Evolutionary conservation across 1,140 invertebrate species (phyloP), one percentile per base, ranked within the genome.

Genomic region (Acromyrmex charruanus): DNA sequence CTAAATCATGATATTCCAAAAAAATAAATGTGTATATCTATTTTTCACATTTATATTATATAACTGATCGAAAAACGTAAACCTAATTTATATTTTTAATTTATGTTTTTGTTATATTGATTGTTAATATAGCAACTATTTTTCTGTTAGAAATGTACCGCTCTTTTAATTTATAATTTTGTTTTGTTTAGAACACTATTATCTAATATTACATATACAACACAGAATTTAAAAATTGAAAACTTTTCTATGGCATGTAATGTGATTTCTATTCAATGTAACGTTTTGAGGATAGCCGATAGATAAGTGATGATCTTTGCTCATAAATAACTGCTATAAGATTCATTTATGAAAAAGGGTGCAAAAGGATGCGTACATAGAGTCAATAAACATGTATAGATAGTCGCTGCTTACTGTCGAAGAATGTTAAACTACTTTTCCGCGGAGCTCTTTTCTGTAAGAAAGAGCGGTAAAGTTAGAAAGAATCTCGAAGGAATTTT

Each of bases 401-500:
- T 80, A 68, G 63, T 10, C 49, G 14, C 31, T 69, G 51, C 44
- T 49, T 53, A 44, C 61, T 66, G 44, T 69, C 49, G 35, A 74
- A 75, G 69, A 84, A 84, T 84, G 80, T 84, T 74, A 74, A 74
- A 63, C 53, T 74, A 61, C 39, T 44, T 74, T 53, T 77, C 58
- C 21, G 25, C 16, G 35, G 21, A 74, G 35, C 58, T 63, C 49
- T 51, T 77, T 25, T 28, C 28, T 35, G 12, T 25, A 21, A 53
- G 49, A 59, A 58, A 81, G 35, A 35, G 58, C 55, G 9, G 39
- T 59, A 58, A 65, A 85, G 44, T 74, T 63, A 59, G 28, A 59
- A 87, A 77, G 81, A 85, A 85, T 58, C 61, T 68, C 49, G 63
- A 69, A 88, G 79, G 87, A 89, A 85, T 89, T 89, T 89, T 89